A percentile compares a stretch with the other conserved stretches of the same genome.
Evolutionary conservation across 2,797 vertebrate genomes (phyloP).

Genomic region (Otolemur crassicaudatus): DNA sequence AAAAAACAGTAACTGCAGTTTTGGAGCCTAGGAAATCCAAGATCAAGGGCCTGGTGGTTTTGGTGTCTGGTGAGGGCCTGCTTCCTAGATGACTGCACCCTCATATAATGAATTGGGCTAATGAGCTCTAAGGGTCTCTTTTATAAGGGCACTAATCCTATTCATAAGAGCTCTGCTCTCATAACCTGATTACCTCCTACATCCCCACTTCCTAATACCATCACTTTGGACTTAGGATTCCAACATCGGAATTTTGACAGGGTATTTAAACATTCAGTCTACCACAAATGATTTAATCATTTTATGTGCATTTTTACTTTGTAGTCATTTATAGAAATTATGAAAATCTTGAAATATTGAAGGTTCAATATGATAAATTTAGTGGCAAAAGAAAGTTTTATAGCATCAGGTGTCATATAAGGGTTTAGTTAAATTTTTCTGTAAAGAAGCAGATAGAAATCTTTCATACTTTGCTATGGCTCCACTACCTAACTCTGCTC

Average conservation of each 20-base stretch:
- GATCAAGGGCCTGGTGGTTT: neutral
- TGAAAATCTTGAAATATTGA: neutral
- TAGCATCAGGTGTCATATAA: neutral
- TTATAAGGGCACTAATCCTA: neutral
- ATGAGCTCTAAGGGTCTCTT: neutral
- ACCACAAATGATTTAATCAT: neutral
- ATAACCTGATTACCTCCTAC: neutral
- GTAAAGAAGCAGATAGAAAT: neutral
- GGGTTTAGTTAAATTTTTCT: neutral
- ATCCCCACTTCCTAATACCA: neutral
- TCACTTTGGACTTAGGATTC: neutral
- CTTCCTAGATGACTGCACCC: neutral
- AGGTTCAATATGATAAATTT: neutral
- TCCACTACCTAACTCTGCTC: neutral
- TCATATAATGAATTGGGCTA: neutral
- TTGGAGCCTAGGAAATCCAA: neutral
- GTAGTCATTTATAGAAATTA: neutral
- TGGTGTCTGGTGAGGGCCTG: neutral
- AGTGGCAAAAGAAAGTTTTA: neutral
- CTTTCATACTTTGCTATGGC: neutral
- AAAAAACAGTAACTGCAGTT: neutral
- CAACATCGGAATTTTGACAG: neutral
- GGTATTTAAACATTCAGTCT: neutral
- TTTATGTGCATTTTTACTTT: constrained; percentile 13
- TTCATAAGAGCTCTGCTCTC: neutral